Evolutionary conservation across 2,113 vertebrate genomes (phyloP).

Genomic region (Xyliphius kryptos): DNA sequence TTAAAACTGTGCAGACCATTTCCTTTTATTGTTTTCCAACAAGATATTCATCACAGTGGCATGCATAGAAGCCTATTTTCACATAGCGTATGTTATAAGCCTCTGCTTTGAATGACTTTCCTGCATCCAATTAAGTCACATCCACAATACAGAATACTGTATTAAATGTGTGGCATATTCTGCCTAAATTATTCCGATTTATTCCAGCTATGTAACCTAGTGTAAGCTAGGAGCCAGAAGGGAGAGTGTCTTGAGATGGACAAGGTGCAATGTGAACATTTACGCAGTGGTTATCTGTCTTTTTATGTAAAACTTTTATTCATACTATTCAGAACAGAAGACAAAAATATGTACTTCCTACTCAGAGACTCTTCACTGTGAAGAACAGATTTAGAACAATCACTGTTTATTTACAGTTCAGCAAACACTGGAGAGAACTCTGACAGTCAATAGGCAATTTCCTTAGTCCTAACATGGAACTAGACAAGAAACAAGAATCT

Average conservation of each 20-base stretch:
- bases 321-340: background rate
- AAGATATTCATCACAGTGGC: conserved; percentile 13
- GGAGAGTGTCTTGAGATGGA: background rate
- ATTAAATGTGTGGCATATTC: background rate
- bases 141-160: background rate
- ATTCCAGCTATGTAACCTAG: background rate
- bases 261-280: background rate
- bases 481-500: too few relatives aligned
- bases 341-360: background rate
- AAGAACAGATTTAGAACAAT: background rate
- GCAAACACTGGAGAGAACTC: too few relatives aligned
- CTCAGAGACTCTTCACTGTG: background rate
- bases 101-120: conserved; percentile 3
- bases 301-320: background rate
- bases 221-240: background rate
- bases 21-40: conserved; percentile 13
- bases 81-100: conserved; percentile 1
- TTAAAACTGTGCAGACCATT: conserved; percentile 7
- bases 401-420: background rate
- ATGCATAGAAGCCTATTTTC: conserved; percentile 8
- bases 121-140: conserved; percentile 6
- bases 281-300: background rate
- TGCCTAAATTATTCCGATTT: background rate
- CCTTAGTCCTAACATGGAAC: too few relatives aligned
- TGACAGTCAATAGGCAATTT: too few relatives aligned